Conservation (phyloP, 2,888 invertebrate genomes). For the Drosophila merina region DNA sequence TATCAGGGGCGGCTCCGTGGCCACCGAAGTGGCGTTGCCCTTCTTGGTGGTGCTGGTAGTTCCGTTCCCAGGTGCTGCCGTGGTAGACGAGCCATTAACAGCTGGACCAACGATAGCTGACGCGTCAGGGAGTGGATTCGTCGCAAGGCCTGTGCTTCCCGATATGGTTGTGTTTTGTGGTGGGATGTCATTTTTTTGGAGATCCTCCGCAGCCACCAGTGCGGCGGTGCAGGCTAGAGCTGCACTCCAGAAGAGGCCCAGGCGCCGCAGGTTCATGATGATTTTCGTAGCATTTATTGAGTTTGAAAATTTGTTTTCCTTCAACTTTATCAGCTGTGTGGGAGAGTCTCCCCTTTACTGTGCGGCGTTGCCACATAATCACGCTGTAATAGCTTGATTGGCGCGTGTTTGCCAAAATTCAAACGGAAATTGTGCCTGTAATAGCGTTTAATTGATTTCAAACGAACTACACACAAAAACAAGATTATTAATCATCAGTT, state of each 20-base stretch:
- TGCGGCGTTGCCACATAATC: conserved; percentile 26
- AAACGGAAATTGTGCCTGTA: conserved; percentile 45
- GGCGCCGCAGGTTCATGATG: conserved; percentile 46
- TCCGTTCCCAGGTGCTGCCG: conserved; percentile 13
- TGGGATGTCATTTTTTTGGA: neutral
- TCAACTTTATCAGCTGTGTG: conserved; percentile 31
- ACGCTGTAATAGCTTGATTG: neutral
- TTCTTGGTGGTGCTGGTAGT: conserved; percentile 40
- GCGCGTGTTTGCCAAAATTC: conserved; percentile 9
- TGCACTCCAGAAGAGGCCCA: conserved; percentile 20
- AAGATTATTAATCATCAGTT: conserved; percentile 30
- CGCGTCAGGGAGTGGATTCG: neutral
- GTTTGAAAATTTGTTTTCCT: conserved; percentile 12
- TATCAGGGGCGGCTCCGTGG: conserved; percentile 92
- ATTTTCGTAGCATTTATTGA: conserved; percentile 24
- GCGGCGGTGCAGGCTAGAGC: conserved; percentile 1
- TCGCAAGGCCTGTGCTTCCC: neutral
- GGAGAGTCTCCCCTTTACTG: conserved; percentile 15
- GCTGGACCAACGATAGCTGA: neutral
- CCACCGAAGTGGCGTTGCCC: conserved; percentile 84
- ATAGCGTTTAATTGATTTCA: conserved; percentile 53
- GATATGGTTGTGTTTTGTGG: conserved; percentile 4
- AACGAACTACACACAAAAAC: conserved; percentile 26
- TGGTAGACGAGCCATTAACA: neutral
- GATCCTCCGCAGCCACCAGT: neutral